phyloP scores from a whole-genome alignment of 2,113 vertebrate species.

The Sorex araneus region DNA sequence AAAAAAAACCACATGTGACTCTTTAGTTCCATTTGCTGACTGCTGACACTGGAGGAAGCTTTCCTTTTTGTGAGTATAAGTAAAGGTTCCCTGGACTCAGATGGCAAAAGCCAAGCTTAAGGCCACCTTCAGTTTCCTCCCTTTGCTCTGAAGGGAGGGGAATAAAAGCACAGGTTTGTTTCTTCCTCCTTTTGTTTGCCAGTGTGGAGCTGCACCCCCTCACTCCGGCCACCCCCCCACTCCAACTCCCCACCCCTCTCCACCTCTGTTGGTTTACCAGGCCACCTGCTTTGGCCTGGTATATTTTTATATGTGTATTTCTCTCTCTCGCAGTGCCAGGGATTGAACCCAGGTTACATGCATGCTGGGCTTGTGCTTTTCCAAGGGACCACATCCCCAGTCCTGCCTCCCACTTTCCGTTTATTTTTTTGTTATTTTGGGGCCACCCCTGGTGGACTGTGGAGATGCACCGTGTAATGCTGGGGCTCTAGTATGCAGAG shows the following conservation, averaged over 20 bases:
- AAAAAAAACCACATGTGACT: background rate
- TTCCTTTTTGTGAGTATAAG: constrained; percentile 2
- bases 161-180: background rate
- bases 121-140: background rate
- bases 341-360: too few relatives aligned
- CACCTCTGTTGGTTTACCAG: background rate
- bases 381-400: too few relatives aligned
- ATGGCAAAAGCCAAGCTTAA: background rate
- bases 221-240: background rate
- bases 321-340: too few relatives aligned
- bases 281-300: too few relatives aligned
- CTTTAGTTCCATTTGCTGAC: background rate
- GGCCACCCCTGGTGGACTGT: too few relatives aligned
- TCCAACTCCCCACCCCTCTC: too few relatives aligned
- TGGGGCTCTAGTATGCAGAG: too few relatives aligned
- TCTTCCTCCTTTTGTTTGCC: background rate
- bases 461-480: too few relatives aligned
- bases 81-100: background rate
- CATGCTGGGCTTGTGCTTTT: too few relatives aligned
- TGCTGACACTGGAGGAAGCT: background rate
- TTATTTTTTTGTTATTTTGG: too few relatives aligned
- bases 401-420: too few relatives aligned
- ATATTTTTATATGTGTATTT: background rate
- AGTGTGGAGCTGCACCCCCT: background rate
- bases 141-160: background rate